Conservation (phyloP, 1,140 invertebrate genomes). For the Drosophila trapezifrons region DNA sequence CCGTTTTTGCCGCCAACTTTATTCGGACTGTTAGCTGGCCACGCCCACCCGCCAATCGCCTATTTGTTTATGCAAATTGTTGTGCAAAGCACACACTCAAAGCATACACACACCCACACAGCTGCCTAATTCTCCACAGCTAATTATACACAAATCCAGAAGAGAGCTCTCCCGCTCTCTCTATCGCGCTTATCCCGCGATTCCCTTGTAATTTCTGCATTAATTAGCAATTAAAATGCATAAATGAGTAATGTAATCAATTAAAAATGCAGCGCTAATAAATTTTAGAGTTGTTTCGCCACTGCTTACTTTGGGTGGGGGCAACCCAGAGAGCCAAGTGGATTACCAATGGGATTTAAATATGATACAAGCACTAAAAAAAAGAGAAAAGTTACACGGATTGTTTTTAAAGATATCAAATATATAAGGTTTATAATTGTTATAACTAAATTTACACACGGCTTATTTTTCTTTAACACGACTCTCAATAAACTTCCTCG, state of each 20-base stretch:
- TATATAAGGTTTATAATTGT: no score
- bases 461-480: no score
- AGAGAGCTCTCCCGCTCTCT: background rate
- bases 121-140: conserved; percentile 36
- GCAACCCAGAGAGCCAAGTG: background rate
- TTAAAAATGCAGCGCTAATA: conserved; percentile 65
- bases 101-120: conserved; percentile 18
- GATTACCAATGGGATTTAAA: background rate
- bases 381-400: no score
- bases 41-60: conserved; percentile 11
- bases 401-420: no score
- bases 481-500: no score
- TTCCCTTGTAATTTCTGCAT: conserved; percentile 60
- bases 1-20: conserved; percentile 36
- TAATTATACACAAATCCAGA: conserved; percentile 65
- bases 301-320: background rate
- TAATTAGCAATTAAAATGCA: conserved; percentile 78
- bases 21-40: conserved; percentile 9
- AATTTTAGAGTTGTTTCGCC: conserved; percentile 45
- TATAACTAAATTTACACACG: no score
- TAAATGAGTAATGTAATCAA: conserved; percentile 71
- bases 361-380: no score
- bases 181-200: conserved; percentile 9
- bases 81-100: conserved; percentile 60
- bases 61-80: conserved; percentile 74